A percentile compares a stretch with the other conserved stretches of the same genome.
Evolutionary conservation across 23 tunicate species (phyloP).

Genomic region (Clavelina lepadiformis): DNA sequence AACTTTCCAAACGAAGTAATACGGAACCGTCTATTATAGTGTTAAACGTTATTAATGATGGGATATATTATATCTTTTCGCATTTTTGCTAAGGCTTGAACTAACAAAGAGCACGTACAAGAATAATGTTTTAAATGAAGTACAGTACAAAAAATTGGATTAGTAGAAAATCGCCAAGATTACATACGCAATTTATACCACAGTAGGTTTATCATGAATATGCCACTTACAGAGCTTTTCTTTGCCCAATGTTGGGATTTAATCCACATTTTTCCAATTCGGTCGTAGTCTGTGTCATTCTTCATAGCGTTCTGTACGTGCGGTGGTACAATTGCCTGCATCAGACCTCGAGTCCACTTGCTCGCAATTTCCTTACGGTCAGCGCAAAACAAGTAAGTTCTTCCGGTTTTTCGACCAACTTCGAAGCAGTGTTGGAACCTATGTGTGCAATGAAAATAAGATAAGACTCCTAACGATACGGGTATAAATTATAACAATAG

Average conservation of each 20-base stretch:
- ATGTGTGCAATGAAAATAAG: too few species aligned
- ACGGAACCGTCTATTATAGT: too few species aligned
- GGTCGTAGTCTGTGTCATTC: slow-evolving; percentile 44
- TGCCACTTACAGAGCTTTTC: slow-evolving; percentile 59
- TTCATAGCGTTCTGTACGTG: slow-evolving; percentile 70
- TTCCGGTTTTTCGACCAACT: slow-evolving; percentile 68
- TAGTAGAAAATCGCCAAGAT: neutral
- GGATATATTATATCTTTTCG: too few species aligned
- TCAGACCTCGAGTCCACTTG: slow-evolving; percentile 63
- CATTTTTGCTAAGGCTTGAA: too few species aligned
- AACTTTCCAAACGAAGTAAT: too few species aligned
- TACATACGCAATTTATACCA: neutral
- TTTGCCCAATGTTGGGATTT: slow-evolving; percentile 65
- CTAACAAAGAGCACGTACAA: too few species aligned
- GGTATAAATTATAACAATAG: too few species aligned
- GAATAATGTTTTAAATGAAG: too few species aligned
- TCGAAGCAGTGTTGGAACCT: slow-evolving; percentile 75
- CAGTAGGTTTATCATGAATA: neutral
- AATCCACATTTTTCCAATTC: slow-evolving; percentile 70
- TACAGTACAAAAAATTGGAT: neutral
- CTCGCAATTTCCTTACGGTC: slow-evolving; percentile 46
- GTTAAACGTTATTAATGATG: too few species aligned
- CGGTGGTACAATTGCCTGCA: slow-evolving; percentile 75
- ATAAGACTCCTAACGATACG: too few species aligned
- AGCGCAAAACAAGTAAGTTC: slow-evolving; percentile 83